These are phyloP conservation scores for Nesometra sesokonis DNA, from an alignment of 35 echinoderm and acorn worm genomes.

Conservation along the genomic window DNA sequence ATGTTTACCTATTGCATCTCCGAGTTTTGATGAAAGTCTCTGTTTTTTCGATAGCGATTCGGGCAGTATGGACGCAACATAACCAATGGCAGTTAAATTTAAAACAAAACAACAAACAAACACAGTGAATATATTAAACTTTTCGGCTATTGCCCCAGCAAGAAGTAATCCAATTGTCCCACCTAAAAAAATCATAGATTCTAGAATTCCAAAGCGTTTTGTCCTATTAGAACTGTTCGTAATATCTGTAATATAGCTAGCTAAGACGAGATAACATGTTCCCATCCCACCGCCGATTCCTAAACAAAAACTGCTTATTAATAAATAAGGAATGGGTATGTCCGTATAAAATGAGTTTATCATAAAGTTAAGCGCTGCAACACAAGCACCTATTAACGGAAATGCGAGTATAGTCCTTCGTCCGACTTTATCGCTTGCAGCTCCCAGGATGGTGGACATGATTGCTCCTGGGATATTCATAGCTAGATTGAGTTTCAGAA, in stretches of 20 bases:
- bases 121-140: conserved; percentile 27
- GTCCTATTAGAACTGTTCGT: conserved; percentile 55
- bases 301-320: conserved; percentile 14
- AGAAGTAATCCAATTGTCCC: conserved; percentile 44
- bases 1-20: conserved; percentile 16
- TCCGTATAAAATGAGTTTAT: conserved; percentile 1
- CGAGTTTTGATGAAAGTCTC: not conserved
- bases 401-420: conserved; percentile 54
- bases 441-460: conserved; percentile 50
- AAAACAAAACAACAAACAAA: conserved; percentile 30
- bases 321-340: conserved; percentile 16
- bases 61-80: conserved; percentile 19
- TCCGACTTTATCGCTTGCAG: conserved; percentile 63
- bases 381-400: conserved; percentile 29
- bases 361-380: conserved; percentile 22
- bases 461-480: conserved; percentile 45
- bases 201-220: conserved; percentile 36
- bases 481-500: conserved; percentile 32
- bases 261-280: conserved; percentile 45
- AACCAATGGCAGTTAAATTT: conserved; percentile 28
- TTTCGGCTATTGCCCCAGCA: conserved; percentile 27
- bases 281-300: conserved; percentile 64
- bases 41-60: conserved; percentile 36
- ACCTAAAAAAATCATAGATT: conserved; percentile 68
- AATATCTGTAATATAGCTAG: conserved; percentile 71